Percentiles rank a stretch among this genome's conserved stretches.
These are phyloP conservation scores for Hemibagrus wyckioides DNA, from an alignment of 2,113 vertebrate genomes.

Conservation along the genomic window DNA sequence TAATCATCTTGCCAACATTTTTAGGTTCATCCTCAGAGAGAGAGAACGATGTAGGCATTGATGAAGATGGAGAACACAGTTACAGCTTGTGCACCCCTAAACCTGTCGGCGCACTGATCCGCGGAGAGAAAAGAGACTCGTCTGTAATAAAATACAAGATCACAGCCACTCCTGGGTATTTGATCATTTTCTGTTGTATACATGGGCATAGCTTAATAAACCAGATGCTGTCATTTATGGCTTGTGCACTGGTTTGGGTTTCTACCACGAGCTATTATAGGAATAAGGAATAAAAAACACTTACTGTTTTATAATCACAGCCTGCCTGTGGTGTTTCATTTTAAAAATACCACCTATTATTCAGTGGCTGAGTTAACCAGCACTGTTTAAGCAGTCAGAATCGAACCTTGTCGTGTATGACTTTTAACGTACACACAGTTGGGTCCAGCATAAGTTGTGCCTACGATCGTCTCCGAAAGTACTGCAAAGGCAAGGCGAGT, in stretches of 20 bases:
- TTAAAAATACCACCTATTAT: neutral
- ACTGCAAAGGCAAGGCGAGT: too few relatives aligned
- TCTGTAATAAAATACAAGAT: conserved; percentile 77
- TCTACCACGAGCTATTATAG: neutral
- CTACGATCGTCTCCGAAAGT: too few relatives aligned
- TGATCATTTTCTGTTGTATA: neutral
- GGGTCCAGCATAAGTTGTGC: neutral
- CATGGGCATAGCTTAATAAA: neutral
- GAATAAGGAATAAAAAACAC: neutral
- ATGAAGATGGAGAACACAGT: neutral
- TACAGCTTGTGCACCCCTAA: conserved; percentile 60
- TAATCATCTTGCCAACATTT: neutral
- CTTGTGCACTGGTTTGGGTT: neutral
- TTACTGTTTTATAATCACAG: neutral
- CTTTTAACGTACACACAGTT: neutral
- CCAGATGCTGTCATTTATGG: neutral
- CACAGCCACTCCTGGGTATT: conserved; percentile 73
- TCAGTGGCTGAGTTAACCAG: neutral
- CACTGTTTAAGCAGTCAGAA: neutral
- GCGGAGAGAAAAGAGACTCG: conserved; percentile 61
- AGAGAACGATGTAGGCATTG: neutral
- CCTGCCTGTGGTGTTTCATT: neutral
- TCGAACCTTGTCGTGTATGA: neutral
- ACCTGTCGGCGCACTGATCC: conserved; percentile 62
- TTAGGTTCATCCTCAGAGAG: conserved; percentile 12